These are phyloP conservation scores for Mycteria americana DNA, from an alignment of 2,797 vertebrate species.

Conservation along the genomic window DNA sequence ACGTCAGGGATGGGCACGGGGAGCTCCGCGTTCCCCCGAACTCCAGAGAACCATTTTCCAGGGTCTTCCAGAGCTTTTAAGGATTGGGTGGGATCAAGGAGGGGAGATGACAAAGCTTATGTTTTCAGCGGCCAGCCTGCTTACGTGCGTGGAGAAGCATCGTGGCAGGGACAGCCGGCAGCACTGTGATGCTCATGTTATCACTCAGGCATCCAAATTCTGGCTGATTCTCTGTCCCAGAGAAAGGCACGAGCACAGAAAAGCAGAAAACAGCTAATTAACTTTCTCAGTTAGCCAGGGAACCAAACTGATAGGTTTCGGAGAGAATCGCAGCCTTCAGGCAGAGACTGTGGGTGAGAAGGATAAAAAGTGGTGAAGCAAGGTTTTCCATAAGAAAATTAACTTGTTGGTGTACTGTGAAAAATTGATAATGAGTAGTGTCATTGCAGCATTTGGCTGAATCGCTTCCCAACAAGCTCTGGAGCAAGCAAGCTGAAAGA, in stretches of 20 bases:
- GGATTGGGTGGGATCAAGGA: not conserved
- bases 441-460: not conserved
- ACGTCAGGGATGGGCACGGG: not conserved
- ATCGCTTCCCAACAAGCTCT: not conserved
- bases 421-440: not conserved
- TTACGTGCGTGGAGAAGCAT: accelerated
- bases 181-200: not conserved
- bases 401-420: not conserved
- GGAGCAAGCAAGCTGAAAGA: not conserved
- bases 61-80: not conserved
- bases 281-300: not conserved
- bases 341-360: not conserved
- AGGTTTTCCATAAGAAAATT: not conserved
- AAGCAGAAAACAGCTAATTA: slow-evolving; percentile 26
- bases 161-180: not conserved
- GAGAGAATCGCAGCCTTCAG: slow-evolving; percentile 28
- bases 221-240: not conserved
- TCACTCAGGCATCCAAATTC: not conserved
- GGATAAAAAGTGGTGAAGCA: not conserved
- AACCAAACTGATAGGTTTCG: not conserved
- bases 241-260: not conserved
- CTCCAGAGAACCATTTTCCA: not conserved
- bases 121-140: not conserved
- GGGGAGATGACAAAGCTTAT: not conserved
- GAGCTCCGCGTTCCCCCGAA: accelerated